Evolutionary conservation across 2,797 vertebrate genomes (phyloP).

Genomic region (Anableps anableps): DNA sequence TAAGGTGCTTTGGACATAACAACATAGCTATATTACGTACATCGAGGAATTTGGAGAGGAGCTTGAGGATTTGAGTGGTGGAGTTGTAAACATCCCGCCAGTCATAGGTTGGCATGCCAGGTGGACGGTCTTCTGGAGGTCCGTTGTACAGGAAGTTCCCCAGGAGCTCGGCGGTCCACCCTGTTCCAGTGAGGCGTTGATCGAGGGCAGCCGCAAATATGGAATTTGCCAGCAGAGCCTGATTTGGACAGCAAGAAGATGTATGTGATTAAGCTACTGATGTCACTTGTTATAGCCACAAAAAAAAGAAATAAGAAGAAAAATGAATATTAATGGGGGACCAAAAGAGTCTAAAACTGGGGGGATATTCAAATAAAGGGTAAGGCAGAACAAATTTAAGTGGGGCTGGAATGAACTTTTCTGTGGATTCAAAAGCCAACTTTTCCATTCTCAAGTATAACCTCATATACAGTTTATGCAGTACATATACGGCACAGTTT

Average conservation of each 20-base stretch:
- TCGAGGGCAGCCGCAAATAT: slow-evolving; percentile 76
- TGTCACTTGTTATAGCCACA: not conserved
- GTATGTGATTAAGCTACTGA: slow-evolving; percentile 5
- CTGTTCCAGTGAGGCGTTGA: slow-evolving; percentile 72
- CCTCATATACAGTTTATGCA: no score
- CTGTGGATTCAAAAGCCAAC: not conserved
- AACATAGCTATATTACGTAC: slow-evolving; percentile 75
- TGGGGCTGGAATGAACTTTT: not conserved
- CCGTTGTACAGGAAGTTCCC: slow-evolving; percentile 86
- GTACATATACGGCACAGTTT: not conserved
- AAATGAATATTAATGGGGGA: slow-evolving; percentile 4
- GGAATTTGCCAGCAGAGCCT: slow-evolving; percentile 85
- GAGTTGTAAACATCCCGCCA: slow-evolving; percentile 87
- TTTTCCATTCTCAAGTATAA: not conserved
- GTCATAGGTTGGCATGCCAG: slow-evolving; percentile 71
- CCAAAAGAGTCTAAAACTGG: not conserved
- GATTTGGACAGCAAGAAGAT: slow-evolving; percentile 22
- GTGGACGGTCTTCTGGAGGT: slow-evolving; percentile 71
- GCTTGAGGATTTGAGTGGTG: slow-evolving; percentile 81
- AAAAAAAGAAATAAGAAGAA: not conserved
- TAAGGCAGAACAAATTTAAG: not conserved
- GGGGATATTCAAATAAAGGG: not conserved
- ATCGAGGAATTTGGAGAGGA: slow-evolving; percentile 87
- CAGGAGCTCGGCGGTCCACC: slow-evolving; percentile 81
- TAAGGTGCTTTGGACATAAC: not conserved